Evolutionary conservation across 2,888 invertebrate genomes (phyloP), one percentile per base, ranked within the genome.

Genomic region (Apamea sordens): DNA sequence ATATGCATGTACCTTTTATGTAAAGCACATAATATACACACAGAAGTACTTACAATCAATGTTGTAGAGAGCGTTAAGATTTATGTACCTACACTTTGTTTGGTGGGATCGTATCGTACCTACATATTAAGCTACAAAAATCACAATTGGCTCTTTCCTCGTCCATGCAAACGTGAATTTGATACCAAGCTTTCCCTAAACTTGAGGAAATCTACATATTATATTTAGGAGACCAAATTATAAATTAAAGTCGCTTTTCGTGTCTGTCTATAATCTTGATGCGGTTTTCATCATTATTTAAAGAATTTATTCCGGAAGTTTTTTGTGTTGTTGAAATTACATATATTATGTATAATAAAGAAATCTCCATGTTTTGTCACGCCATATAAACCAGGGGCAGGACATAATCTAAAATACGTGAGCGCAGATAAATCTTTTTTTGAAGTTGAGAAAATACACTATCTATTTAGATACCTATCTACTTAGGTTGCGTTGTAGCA

Each of bases 1-100:
- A 59, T 64, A 41, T 24, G 32, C 32, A 8, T 76, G 76, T 69
- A n/a, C 21, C 21, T 63, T 80, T 69, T 69, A 69, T 80, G 47
- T 64, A 21, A 75, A 53, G 36, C 15, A 28, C 28, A 36, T 47
- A 21, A 24, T 5, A 56, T 56, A 36, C 10, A 65, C 32, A 56
- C 21, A 15, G 21, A n/a, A n/a, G 24, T 32, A n/a, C 11, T 76
- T 47, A 47, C 32, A 10, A 18, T 21, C 41, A 10, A n/a, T 44
- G 41, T 53, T 13, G 28, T 11, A 41, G 21, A 50, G n/a, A n/a
- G n/a, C n/a, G n/a, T n/a, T n/a, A n/a, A n/a, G n/a, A n/a, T n/a
- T 21, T 24, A 18, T 53, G 24, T 44, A n/a, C n/a, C n/a, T n/a
- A n/a, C 4, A 44, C 13, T 32, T 44, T 71, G 4, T 44, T 56